These are phyloP conservation scores for Drosophila mayaguana DNA, from an alignment of 2,888 invertebrate species.

Conservation along the genomic window DNA sequence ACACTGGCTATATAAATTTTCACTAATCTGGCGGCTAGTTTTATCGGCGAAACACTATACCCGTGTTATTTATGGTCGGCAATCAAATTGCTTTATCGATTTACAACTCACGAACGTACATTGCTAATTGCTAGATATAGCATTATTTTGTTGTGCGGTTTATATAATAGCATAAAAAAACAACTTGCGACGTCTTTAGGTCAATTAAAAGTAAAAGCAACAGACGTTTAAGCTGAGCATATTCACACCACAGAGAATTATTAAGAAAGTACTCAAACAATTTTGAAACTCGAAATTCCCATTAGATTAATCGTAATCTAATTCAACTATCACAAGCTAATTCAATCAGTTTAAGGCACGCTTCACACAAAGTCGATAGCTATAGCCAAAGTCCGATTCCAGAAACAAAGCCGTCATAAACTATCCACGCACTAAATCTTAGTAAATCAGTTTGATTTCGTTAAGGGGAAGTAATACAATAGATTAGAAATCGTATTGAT, in stretches of 20 bases:
- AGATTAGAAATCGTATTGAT: neutral
- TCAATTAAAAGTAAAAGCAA: neutral
- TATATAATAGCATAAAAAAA: neutral
- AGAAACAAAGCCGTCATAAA: neutral
- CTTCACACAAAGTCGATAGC: neutral
- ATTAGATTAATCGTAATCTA: neutral
- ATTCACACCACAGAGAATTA: neutral
- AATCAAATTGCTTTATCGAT: slow-evolving; percentile 36
- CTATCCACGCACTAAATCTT: neutral
- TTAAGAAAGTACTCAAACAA: neutral
- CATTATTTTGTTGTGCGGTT: neutral
- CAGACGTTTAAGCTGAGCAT: neutral
- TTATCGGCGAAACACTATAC: slow-evolving; percentile 32
- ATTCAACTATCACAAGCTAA: neutral
- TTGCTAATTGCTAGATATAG: slow-evolving; percentile 16
- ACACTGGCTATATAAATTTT: neutral
- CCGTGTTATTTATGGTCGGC: slow-evolving; percentile 34
- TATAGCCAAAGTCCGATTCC: slow-evolving; percentile 8
- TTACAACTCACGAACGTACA: slow-evolving; percentile 18
- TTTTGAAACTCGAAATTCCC: neutral
- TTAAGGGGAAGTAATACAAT: neutral
- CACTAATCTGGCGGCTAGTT: slow-evolving; percentile 26
- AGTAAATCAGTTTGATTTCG: slow-evolving; percentile 11
- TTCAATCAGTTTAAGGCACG: slow-evolving; percentile 6
- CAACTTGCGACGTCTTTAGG: neutral